Conservation (phyloP, 2,797 vertebrate genomes). For the Pyrocephalus nanus region DNA sequence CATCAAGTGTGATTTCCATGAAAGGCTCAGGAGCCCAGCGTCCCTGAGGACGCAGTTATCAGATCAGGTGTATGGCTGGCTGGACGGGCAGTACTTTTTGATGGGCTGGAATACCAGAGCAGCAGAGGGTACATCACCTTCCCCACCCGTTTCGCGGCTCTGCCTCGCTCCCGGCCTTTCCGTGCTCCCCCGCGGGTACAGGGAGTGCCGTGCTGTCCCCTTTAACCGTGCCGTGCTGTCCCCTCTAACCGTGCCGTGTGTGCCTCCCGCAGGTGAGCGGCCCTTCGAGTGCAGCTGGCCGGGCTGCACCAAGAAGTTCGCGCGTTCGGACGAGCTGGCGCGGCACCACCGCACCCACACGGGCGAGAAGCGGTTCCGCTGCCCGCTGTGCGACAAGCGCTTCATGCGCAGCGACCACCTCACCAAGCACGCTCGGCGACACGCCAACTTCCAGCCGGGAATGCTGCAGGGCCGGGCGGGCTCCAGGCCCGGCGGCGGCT, state of each 20-base stretch:
- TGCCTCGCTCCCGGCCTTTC: not conserved
- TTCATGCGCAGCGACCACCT: constrained; percentile 99
- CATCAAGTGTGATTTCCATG: not conserved
- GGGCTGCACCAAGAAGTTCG: constrained; percentile 97
- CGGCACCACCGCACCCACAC: constrained; percentile 98
- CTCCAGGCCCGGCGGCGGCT: constrained; percentile 59
- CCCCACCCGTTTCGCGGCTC: not conserved
- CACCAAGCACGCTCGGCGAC: constrained; percentile 95
- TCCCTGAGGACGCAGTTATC: not conserved
- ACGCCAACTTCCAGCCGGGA: constrained; percentile 92
- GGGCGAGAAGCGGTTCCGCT: constrained; percentile 96
- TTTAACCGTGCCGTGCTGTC: not conserved
- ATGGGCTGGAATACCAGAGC: not conserved
- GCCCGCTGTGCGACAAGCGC: constrained; percentile 95
- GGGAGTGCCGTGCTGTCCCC: not conserved
- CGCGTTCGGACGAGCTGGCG: constrained; percentile 95
- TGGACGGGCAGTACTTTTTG: not conserved
- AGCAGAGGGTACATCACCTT: not conserved
- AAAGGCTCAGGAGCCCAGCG: not conserved
- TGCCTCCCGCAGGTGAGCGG: constrained; percentile 83
- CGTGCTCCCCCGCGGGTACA: not conserved
- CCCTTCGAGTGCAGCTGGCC: constrained; percentile 97
- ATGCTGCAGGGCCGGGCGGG: constrained; percentile 89
- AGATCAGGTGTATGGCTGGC: not conserved
- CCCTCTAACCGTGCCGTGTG: not conserved